Conservation (phyloP, 2,113 vertebrate species). For the Pipa parva region DNA sequence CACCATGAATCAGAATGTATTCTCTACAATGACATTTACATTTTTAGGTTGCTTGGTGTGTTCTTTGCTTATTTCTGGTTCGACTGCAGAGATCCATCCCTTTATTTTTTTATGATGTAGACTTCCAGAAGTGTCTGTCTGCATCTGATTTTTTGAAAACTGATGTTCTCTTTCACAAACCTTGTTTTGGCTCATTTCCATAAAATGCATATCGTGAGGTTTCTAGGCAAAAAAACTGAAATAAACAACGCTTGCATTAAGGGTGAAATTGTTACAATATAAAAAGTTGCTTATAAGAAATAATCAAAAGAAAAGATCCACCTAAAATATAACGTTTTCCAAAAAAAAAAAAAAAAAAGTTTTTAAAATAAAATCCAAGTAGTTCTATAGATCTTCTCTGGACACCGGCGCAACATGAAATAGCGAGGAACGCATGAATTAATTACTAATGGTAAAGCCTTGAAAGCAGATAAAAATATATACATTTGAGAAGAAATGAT, state of each 20-base stretch:
- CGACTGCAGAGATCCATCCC: conserved; percentile 20
- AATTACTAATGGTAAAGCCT: not conserved
- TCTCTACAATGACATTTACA: conserved; percentile 10
- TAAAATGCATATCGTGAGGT: conserved; percentile 6
- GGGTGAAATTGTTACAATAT: too few relatives aligned
- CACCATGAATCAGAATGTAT: not conserved
- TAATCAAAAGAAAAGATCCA: too few relatives aligned
- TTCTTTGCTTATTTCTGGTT: not conserved
- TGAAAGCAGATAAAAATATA: not conserved
- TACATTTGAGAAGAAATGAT: not conserved
- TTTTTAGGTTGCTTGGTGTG: conserved; percentile 5
- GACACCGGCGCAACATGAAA: not conserved
- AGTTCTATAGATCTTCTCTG: too few relatives aligned
- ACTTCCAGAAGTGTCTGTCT: conserved; percentile 5
- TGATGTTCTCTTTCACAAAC: not conserved
- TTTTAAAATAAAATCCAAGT: too few relatives aligned
- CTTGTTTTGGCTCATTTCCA: conserved; percentile 16
- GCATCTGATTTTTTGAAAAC: conserved; percentile 15
- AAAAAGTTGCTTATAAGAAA: too few relatives aligned
- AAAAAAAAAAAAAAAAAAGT: too few relatives aligned
- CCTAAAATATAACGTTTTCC: too few relatives aligned
- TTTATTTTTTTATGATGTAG: conserved; percentile 17
- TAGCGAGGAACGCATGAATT: not conserved
- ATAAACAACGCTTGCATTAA: not conserved
- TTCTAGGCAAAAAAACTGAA: conserved; percentile 3